Base-by-base conservation (phyloP, 2,888 invertebrate genomes). In the Acleris emargana region DNA sequence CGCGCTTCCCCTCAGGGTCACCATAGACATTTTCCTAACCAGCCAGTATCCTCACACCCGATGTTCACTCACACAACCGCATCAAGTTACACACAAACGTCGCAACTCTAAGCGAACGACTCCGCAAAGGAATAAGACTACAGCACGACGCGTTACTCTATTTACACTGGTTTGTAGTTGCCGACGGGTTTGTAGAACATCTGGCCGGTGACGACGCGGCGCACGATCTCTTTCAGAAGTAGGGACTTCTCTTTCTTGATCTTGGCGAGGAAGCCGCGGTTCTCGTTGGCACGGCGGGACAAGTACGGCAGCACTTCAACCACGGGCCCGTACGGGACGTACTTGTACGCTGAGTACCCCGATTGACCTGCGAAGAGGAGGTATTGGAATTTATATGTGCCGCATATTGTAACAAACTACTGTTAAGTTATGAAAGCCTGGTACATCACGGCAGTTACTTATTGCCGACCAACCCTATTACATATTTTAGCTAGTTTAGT, bases 291-390 rank as follows among this genome's bases (percentile, higher is more conserved):
- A 76, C 99, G 95, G 67, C 99, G 95, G 4, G 99, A 99, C 76
- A 99, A 93, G 89, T 99, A 99, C 0, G 99, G 99, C 75, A 99
- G 89, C 2, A 99, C 99, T 88, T 99, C 99, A 73, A 97, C 95
- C 18, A 99, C 99, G 0, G 99, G 99, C 0, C 99, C 99, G 83
- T 99, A 99, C 0, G 99, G 99, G 70, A 99, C 98, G 92, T 99
- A 99, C 88, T 99, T 99, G 94, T 99, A 99, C n/a, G 99, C 99
- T 0, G 99, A 99, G 89, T 99, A 99, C 55, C 99, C 99, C 53
- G 99, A 97, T 93, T 99, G 99, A 80, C 99, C 99, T 98, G 89
- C 0, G 79, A 77, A 70, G 52, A 7, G 50, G 18, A 3, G 7
- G 52, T 20, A 18, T 32, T 32, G 4, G 4, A 38, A 38, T 38